Conservation (phyloP, 2,113 vertebrate genomes). For the Enhydra lutris region DNA sequence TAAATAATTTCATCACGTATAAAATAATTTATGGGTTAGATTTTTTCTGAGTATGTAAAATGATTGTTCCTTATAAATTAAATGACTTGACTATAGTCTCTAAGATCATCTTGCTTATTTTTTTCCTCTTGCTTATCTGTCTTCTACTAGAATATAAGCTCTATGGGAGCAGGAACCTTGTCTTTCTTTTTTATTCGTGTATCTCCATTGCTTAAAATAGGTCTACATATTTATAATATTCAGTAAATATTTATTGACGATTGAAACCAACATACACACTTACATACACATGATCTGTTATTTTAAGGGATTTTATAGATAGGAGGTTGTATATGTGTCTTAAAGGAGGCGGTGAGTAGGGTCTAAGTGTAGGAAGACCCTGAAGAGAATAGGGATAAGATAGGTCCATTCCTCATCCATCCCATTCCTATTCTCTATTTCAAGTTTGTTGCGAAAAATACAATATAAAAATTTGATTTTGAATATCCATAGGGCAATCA, state of each 20-base stretch:
- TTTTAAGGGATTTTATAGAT: background rate
- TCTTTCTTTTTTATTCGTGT: background rate
- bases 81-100: background rate
- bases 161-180: background rate
- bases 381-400: background rate
- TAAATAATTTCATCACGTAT: background rate
- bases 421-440: background rate
- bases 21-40: background rate
- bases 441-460: background rate
- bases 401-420: background rate
- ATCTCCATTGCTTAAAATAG: background rate
- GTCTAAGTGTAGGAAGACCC: background rate
- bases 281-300: background rate
- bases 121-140: background rate
- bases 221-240: background rate
- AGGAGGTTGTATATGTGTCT: background rate
- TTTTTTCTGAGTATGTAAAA: slow-evolving; percentile 10
- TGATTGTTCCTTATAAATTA: background rate
- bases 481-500: background rate
- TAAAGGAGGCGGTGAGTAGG: background rate
- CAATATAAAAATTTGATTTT: background rate
- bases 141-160: background rate
- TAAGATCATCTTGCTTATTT: background rate
- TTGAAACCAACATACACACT: background rate
- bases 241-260: background rate